These are phyloP conservation scores for Drosophila macrospina DNA, from an alignment of 2,888 invertebrate species.

Conservation along the genomic window DNA sequence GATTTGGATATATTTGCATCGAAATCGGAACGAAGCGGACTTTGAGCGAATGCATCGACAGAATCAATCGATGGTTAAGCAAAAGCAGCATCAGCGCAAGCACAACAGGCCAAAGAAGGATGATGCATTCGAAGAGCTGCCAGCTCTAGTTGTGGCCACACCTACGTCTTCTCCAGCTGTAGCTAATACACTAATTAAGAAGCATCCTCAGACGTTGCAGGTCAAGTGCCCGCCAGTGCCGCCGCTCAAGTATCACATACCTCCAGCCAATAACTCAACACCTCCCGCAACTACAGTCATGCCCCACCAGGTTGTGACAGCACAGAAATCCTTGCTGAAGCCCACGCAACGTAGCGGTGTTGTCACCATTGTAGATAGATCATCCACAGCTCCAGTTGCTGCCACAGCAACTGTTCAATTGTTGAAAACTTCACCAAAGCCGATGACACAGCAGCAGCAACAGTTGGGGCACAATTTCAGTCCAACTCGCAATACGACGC, in stretches of 20 bases:
- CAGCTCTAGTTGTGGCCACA: slow-evolving; percentile 78
- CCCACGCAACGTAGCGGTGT: slow-evolving; percentile 54
- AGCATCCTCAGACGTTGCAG: slow-evolving; percentile 53
- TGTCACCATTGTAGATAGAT: slow-evolving; percentile 49
- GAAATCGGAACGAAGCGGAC: slow-evolving; percentile 88
- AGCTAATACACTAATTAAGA: slow-evolving; percentile 41
- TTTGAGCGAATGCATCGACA: slow-evolving; percentile 90
- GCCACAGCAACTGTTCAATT: slow-evolving; percentile 24
- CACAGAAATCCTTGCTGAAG: slow-evolving; percentile 79
- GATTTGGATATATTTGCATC: slow-evolving; percentile 97
- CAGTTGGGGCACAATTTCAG: slow-evolving; percentile 31
- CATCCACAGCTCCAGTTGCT: slow-evolving; percentile 17
- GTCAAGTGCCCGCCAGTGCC: slow-evolving; percentile 80
- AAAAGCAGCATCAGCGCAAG: slow-evolving; percentile 82
- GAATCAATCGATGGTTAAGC: slow-evolving; percentile 88
- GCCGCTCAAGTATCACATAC: slow-evolving; percentile 81
- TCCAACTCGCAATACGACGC: slow-evolving; percentile 71
- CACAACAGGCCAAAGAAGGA: slow-evolving; percentile 66
- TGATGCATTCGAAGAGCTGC: slow-evolving; percentile 55
- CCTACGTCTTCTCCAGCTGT: slow-evolving; percentile 43
- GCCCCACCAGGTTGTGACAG: slow-evolving; percentile 18
- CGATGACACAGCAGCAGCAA: slow-evolving; percentile 18
- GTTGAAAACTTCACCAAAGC: slow-evolving; percentile 38
- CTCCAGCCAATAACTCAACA: slow-evolving; percentile 40
- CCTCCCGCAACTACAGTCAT: slow-evolving; percentile 8